Evolutionary conservation across 2,888 invertebrate species (phyloP), one percentile per base, ranked within the genome.

Genomic region (Nesidiocoris tenuis): DNA sequence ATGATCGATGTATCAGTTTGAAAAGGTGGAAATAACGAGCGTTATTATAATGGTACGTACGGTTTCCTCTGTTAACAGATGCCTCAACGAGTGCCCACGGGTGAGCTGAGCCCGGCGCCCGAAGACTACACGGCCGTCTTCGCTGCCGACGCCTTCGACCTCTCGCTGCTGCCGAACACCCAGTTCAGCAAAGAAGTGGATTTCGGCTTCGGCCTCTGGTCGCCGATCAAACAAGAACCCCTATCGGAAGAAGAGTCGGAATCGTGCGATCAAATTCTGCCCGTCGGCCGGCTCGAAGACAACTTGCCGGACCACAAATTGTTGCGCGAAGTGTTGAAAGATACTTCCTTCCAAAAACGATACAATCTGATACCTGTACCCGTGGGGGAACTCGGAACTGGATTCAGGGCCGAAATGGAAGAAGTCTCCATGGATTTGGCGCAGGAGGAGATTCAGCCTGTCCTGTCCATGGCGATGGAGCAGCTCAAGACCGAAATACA

Each of bases 401-500:
- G 84, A 3, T 85, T 83, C 79, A 84, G 84, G 74, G 85, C 84
- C 77, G 84, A 85, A 64, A 90, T 90, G 90, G 91, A 91, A 81
- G 79, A 77, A 23, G 79, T 75, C 63, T 74, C 67, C 63, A 75
- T 76, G 75, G 78, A 76, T 66, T 64, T 78, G 59, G 77, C 77
- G 66, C 88, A 91, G 68, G 91, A 91, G 80, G 91, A 91, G 81
- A 92, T 94, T 80, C 94, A 93, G 83, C 91, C 92, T 17, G 92
- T 94, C 54, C 86, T 94, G 71, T 92, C 91, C 78, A 87, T 94
- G 85, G 94, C 94, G 24, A 91, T 95, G 81, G 93, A 94, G 82
- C 92, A 95, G 83, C 90, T 93, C 80, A 90, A 91, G 81, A 90
- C 92, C 82, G 95, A 95, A 83, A 92, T 94, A 70, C 91, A 92